Evolutionary conservation across 2,888 invertebrate species (phyloP), one percentile per base, ranked within the genome.

Genomic region (Plebejus argus): DNA sequence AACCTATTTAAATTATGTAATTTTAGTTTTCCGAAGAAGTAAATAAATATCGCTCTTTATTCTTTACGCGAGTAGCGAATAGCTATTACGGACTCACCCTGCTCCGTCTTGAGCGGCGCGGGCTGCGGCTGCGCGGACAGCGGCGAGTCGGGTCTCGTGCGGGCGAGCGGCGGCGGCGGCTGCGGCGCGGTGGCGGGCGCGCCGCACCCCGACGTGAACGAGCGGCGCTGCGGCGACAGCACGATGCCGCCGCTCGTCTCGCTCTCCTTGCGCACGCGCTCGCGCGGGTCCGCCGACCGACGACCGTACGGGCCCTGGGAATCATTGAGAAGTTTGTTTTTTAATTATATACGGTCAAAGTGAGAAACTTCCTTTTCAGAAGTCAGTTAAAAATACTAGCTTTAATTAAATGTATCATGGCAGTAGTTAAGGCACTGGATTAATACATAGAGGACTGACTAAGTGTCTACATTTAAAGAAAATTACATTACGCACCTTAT

Each of bases 171-270:
- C 83, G 90, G 90, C 83, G 88, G 74, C 6, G 66, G 90, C 81
- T 87, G 86, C 78, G 87, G 85, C 75, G 85, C 84, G 89, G 90
- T 78, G 92, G 95, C 95, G 18, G 95, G 95, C 78, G 97, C 97
- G 83, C 97, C 97, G 91, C 98, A 98, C 78, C 98, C 98, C 18
- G 97, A 97, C 84, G 97, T 97, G 93, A 98, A 98, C 84, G 97
- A 97, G 81, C 97, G 95, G 15, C 98, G 95, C 89, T 98, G 98
- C 76, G 98, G 98, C 82, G 97, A 97, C 84, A 98, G 93, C 82
- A 98, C 96, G 83, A 98, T 97, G 76, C 97, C 97, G 79, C 85
- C 89, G 82, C 86, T 88, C 49, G 90, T 85, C 89, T 97, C 97
- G 87, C 96, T 96, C 89, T 97, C 97, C 88, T 97, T 97, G 81